phyloP scores from a whole-genome alignment of 2,888 invertebrate species.

The Congeria kusceri region DNA sequence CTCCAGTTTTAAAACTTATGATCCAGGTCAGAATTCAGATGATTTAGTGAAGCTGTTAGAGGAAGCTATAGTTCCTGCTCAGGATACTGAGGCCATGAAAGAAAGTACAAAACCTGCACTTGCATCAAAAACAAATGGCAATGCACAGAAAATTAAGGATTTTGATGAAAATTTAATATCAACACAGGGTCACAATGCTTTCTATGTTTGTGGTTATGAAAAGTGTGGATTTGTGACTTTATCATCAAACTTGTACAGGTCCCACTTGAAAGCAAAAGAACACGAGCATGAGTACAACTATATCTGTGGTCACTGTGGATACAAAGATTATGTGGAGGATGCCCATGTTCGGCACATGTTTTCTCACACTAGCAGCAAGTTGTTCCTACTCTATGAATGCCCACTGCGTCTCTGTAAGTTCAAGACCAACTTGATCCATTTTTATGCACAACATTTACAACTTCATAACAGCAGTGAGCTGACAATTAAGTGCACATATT shows the following conservation, averaged over 20 bases:
- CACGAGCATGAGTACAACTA: constrained; percentile 70
- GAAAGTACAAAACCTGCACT: too few species aligned
- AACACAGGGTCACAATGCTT: constrained; percentile 47
- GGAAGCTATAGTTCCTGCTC: too few species aligned
- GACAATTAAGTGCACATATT: constrained; percentile 71
- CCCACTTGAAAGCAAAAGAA: constrained; percentile 65
- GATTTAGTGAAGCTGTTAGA: too few species aligned
- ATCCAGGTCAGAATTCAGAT: constrained; percentile 9
- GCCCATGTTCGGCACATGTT: constrained; percentile 75
- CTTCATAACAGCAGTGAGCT: constrained; percentile 64
- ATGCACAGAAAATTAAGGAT: background rate
- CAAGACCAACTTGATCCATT: constrained; percentile 73
- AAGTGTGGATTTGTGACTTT: constrained; percentile 73
- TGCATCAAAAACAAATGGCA: background rate
- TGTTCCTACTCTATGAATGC: constrained; percentile 74
- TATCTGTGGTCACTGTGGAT: constrained; percentile 78
- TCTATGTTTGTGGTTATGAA: constrained; percentile 78
- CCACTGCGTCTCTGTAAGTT: constrained; percentile 74
- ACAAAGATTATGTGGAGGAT: constrained; percentile 73
- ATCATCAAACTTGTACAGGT: constrained; percentile 70
- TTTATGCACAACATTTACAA: constrained; percentile 73
- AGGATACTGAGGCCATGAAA: too few species aligned
- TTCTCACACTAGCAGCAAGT: constrained; percentile 73
- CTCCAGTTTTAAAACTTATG: constrained; percentile 21
- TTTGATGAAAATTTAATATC: constrained; percentile 18